phyloP scores from a whole-genome alignment of 2,797 vertebrate species.

The Paratrypauchen microcephalus region DNA sequence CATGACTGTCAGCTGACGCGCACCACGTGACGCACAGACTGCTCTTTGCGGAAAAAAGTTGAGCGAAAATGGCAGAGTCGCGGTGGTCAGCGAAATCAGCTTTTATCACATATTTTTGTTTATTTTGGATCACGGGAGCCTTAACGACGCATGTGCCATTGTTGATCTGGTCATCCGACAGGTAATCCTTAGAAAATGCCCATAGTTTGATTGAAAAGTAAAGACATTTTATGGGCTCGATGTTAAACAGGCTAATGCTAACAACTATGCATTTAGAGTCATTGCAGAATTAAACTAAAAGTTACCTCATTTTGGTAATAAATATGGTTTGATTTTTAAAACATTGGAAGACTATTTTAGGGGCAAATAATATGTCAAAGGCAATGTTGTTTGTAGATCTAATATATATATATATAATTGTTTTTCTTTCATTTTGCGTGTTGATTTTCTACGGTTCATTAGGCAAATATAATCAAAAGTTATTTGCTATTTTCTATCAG shows the following conservation, averaged over 20 bases:
- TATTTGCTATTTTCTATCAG: too few relatives aligned
- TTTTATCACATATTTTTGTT: slow-evolving; percentile 30
- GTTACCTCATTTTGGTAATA: too few relatives aligned
- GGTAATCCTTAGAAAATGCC: slow-evolving; percentile 62
- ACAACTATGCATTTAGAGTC: not conserved
- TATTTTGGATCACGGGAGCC: slow-evolving; percentile 32
- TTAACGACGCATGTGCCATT: slow-evolving; percentile 80
- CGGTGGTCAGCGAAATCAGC: not conserved
- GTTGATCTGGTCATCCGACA: slow-evolving; percentile 82
- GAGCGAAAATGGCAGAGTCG: slow-evolving; percentile 53
- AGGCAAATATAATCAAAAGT: too few relatives aligned
- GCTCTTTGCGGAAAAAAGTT: slow-evolving; percentile 40
- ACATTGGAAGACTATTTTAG: too few relatives aligned
- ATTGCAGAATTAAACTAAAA: too few relatives aligned
- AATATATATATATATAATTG: too few relatives aligned
- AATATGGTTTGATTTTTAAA: too few relatives aligned
- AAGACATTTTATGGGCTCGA: not conserved
- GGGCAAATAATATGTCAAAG: too few relatives aligned
- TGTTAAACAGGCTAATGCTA: slow-evolving; percentile 29
- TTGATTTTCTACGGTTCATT: too few relatives aligned
- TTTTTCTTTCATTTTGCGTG: too few relatives aligned
- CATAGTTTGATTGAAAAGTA: slow-evolving; percentile 1
- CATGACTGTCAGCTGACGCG: slow-evolving; percentile 67
- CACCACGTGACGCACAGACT: slow-evolving; percentile 61
- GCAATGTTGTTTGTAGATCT: too few relatives aligned